These are phyloP conservation scores for Eupithecia subumbrata DNA, from an alignment of 2,888 invertebrate species.

Conservation along the genomic window DNA sequence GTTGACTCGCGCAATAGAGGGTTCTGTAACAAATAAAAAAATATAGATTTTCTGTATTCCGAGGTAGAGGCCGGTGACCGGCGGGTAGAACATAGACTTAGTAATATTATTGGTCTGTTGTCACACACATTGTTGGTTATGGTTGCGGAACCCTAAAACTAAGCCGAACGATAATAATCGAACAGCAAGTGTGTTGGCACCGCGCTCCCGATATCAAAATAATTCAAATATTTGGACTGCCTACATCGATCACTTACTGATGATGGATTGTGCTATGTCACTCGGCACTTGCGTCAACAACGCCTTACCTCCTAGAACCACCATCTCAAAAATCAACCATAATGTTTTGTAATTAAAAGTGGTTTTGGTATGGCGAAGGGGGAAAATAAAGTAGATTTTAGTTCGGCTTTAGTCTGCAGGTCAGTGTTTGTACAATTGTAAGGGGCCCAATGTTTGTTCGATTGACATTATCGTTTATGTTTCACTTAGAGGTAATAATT, in stretches of 20 bases:
- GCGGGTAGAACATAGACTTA: background rate
- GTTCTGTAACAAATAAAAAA: no score
- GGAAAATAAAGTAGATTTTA: conserved; percentile 48
- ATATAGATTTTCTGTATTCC: background rate
- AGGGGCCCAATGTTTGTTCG: conserved; percentile 68
- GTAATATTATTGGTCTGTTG: background rate
- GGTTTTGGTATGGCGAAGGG: conserved; percentile 26
- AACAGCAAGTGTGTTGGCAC: conserved; percentile 60
- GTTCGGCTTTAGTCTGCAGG: conserved; percentile 67
- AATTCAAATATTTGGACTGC: conserved; percentile 81
- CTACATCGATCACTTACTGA: conserved; percentile 79
- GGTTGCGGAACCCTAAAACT: background rate
- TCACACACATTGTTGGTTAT: background rate
- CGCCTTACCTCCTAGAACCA: conserved; percentile 37
- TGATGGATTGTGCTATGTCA: conserved; percentile 75
- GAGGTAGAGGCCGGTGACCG: background rate
- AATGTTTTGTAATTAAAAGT: background rate
- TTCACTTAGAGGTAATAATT: conserved; percentile 73
- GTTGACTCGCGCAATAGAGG: no score
- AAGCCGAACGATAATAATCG: conserved; percentile 38
- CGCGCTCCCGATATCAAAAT: conserved; percentile 45
- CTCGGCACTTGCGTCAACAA: conserved; percentile 43
- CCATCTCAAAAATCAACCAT: conserved; percentile 32
- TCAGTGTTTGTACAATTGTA: conserved; percentile 74
- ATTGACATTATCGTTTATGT: conserved; percentile 79